phyloP scores from a whole-genome alignment of 2,113 vertebrate species.

The Cebidichthys violaceus region DNA sequence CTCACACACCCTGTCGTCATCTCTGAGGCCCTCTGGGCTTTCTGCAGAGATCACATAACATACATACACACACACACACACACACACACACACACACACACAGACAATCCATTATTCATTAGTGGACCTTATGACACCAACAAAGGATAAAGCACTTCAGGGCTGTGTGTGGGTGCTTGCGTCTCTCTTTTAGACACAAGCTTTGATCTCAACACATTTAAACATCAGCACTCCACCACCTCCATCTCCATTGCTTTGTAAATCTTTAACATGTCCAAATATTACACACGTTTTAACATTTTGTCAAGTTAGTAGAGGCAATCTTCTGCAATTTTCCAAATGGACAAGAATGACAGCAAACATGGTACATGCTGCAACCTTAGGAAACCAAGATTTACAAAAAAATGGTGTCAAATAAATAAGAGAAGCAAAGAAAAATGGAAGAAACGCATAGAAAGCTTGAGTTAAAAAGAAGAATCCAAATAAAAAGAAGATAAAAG shows the following conservation, averaged over 20 bases:
- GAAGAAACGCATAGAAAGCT: not conserved
- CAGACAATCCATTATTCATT: constrained; percentile 43
- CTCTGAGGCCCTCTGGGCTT: constrained; percentile 39
- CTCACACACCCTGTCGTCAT: constrained; percentile 88
- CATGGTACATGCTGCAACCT: not conserved
- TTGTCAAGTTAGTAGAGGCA: not conserved
- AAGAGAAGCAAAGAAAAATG: not conserved
- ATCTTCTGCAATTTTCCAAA: not conserved
- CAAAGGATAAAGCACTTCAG: constrained; percentile 28
- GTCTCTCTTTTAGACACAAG: not conserved
- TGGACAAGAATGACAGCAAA: not conserved
- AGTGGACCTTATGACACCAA: constrained; percentile 16
- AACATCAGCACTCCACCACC: not conserved
- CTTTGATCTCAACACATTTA: not conserved
- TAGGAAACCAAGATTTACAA: not conserved
- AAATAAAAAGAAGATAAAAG: not conserved
- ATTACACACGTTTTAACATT: not conserved
- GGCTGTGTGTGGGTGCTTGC: not conserved
- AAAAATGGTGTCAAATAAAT: not conserved
- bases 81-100: constrained; percentile 30
- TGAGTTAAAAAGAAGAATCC: not conserved
- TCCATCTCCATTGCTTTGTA: not conserved
- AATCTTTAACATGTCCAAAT: not conserved
- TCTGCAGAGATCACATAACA: constrained; percentile 70
- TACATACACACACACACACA: constrained; percentile 46